phyloP scores from a whole-genome alignment of 2,113 vertebrate species.

The Varanus salvator region DNA sequence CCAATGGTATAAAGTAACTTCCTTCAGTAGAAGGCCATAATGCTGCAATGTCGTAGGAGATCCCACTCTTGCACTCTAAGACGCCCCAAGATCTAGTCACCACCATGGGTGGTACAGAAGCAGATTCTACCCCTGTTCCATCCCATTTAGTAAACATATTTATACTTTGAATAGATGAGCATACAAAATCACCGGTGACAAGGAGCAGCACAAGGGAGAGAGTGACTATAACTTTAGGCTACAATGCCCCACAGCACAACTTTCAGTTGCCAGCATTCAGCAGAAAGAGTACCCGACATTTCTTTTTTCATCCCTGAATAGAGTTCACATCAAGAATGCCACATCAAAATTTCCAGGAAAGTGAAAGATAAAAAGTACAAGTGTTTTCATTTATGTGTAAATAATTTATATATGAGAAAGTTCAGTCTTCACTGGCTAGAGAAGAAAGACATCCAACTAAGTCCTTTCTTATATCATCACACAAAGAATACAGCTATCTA shows the following conservation, averaged over 20 bases:
- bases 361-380: no score
- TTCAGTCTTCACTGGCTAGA: neutral
- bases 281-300: no score
- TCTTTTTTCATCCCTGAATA: neutral
- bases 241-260: neutral
- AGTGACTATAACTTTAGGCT: neutral
- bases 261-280: neutral
- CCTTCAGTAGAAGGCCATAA: neutral
- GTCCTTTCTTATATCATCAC: neutral
- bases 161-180: no score
- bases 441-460: neutral
- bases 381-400: neutral
- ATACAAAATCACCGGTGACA: neutral
- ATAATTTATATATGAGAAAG: neutral
- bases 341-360: neutral
- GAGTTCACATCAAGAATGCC: neutral
- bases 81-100: neutral
- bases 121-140: neutral
- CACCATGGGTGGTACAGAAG: neutral
- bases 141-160: no score
- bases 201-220: neutral
- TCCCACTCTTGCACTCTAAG: neutral
- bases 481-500: neutral
- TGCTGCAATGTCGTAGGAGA: neutral
- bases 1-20: neutral